Conservation (phyloP, 2,113 vertebrate species). For the Podocnemis expansa region DNA sequence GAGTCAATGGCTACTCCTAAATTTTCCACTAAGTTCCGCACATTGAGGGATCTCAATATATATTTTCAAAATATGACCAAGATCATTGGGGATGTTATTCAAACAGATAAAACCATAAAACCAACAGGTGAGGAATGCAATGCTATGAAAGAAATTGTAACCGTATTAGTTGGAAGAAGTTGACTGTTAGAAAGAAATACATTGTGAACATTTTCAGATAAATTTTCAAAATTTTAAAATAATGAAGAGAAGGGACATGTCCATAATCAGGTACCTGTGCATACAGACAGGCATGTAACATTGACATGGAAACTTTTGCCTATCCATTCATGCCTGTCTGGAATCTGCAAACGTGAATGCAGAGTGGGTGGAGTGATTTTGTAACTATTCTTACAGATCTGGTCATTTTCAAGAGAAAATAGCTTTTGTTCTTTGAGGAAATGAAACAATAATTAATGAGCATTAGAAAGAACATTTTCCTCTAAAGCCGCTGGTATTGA, state of each 20-base stretch:
- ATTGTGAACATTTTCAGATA: not conserved
- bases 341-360: not conserved
- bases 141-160: not conserved
- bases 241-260: not conserved
- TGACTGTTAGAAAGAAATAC: not conserved
- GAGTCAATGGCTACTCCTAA: constrained; percentile 57
- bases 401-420: not conserved
- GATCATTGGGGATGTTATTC: constrained; percentile 43
- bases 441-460: not conserved
- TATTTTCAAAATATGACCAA: constrained; percentile 56
- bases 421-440: not conserved
- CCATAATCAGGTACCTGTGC: not conserved
- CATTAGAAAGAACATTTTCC: not conserved
- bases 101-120: not conserved
- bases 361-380: not conserved
- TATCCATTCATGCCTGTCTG: not conserved
- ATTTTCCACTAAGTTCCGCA: constrained; percentile 40
- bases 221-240: not conserved
- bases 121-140: not conserved
- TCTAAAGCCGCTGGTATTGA: not conserved
- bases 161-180: not conserved
- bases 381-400: not conserved
- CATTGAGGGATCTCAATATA: constrained; percentile 11
- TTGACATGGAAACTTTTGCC: not conserved
- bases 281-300: not conserved